These are phyloP conservation scores for Molanna angustata DNA, from an alignment of 2,888 invertebrate species.

Conservation along the genomic window DNA sequence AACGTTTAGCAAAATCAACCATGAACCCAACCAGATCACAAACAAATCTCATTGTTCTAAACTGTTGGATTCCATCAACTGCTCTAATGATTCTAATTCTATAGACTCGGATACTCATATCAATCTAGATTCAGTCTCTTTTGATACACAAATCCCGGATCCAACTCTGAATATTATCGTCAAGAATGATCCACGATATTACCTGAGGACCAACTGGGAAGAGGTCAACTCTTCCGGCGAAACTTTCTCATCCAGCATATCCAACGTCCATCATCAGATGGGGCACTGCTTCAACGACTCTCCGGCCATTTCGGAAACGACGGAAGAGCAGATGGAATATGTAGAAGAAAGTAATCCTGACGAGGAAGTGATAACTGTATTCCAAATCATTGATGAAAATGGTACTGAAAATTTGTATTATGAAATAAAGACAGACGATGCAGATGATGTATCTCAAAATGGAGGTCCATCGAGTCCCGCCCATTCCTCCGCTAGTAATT, in stretches of 20 bases:
- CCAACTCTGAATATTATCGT: conserved; percentile 26
- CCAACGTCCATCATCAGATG: too few species aligned
- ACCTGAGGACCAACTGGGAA: too few species aligned
- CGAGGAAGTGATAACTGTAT: conserved; percentile 53
- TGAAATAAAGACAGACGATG: conserved; percentile 24
- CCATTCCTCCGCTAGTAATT: too few species aligned
- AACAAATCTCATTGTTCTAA: too few species aligned
- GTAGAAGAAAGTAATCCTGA: conserved; percentile 36
- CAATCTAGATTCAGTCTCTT: conserved; percentile 18
- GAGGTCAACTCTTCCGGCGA: too few species aligned
- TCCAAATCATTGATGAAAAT: conserved; percentile 50
- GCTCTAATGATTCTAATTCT: conserved; percentile 16
- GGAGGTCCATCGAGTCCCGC: too few species aligned
- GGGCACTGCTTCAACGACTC: too few species aligned
- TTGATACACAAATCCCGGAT: conserved; percentile 30
- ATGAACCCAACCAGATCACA: conserved; percentile 8
- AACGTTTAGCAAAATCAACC: conserved; percentile 25
- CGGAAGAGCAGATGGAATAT: too few species aligned
- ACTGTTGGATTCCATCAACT: too few species aligned
- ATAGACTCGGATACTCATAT: conserved; percentile 19
- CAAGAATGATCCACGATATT: conserved; percentile 24
- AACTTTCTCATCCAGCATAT: too few species aligned
- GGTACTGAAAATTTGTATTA: conserved; percentile 46
- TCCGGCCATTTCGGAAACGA: too few species aligned
- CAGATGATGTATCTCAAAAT: too few species aligned